Conservation (phyloP, 2,797 vertebrate species). For the Onychomys torridus region DNA sequence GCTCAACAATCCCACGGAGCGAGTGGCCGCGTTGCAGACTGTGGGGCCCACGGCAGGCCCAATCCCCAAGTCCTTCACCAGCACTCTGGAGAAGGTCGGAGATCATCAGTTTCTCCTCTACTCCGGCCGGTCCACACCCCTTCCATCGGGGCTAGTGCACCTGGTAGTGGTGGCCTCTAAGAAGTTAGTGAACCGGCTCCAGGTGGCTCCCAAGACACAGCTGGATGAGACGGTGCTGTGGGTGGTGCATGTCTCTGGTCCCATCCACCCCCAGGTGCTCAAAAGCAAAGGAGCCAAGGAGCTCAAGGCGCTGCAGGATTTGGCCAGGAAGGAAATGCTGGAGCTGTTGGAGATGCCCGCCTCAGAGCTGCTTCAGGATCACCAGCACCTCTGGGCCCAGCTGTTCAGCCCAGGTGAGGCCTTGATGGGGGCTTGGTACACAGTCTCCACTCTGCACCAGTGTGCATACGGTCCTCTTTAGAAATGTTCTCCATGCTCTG, state of each 20-base stretch:
- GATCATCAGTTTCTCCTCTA: constrained; percentile 93
- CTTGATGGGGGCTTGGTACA: neutral
- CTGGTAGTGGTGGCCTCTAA: constrained; percentile 93
- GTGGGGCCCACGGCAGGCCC: constrained; percentile 78
- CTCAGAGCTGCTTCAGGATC: constrained; percentile 92
- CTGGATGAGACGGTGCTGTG: constrained; percentile 92
- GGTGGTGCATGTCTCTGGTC: constrained; percentile 91
- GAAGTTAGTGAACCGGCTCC: constrained; percentile 90
- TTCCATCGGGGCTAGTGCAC: constrained; percentile 88
- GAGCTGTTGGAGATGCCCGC: constrained; percentile 91
- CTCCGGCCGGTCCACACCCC: constrained; percentile 90
- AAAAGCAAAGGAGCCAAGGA: constrained; percentile 92
- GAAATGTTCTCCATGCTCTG: neutral
- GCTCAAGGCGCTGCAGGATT: constrained; percentile 79
- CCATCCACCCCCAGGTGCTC: constrained; percentile 89
- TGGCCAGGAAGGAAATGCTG: constrained; percentile 90
- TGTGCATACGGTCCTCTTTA: neutral
- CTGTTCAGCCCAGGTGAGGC: constrained; percentile 95
- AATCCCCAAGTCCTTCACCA: constrained; percentile 87
- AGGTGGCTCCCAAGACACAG: constrained; percentile 92
- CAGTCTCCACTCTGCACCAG: neutral
- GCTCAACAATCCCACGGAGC: constrained; percentile 93
- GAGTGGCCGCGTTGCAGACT: constrained; percentile 88
- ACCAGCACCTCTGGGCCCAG: constrained; percentile 96
- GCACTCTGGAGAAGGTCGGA: constrained; percentile 91